phyloP scores from a whole-genome alignment of 2,888 invertebrate genomes.

The Plebejus argus region DNA sequence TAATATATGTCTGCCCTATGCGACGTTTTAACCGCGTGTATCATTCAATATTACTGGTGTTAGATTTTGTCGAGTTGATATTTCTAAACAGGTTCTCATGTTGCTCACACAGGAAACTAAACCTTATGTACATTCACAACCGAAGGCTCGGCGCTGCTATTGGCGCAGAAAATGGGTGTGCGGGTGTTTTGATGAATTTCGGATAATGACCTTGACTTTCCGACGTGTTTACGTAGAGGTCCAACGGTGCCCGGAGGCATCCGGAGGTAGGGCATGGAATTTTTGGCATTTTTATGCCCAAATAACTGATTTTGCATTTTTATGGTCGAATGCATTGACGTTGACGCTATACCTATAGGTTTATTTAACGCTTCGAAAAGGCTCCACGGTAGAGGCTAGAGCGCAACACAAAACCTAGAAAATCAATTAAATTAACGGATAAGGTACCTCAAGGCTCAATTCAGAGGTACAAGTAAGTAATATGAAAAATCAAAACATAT shows the following conservation, averaged over 20 bases:
- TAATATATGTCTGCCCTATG: slow-evolving; percentile 38
- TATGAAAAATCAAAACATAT: too few species aligned
- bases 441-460: too few species aligned
- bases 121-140: slow-evolving; percentile 44
- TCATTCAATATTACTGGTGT: slow-evolving; percentile 56
- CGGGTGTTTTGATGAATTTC: slow-evolving; percentile 38
- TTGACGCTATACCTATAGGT: not conserved
- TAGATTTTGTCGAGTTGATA: not conserved
- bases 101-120: slow-evolving; percentile 46
- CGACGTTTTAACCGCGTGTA: slow-evolving; percentile 58
- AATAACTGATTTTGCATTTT: not conserved
- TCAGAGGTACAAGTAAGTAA: too few species aligned
- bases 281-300: not conserved
- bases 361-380: not conserved
- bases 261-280: not conserved
- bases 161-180: slow-evolving; percentile 55
- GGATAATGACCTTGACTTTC: slow-evolving; percentile 2
- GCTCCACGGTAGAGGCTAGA: not conserved
- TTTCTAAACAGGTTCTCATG: slow-evolving; percentile 36
- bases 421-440: not conserved
- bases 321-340: not conserved
- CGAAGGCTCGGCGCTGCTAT: slow-evolving; percentile 39
- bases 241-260: not conserved
- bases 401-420: not conserved
- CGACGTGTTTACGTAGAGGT: not conserved